Percentiles rank a stretch among this genome's conserved stretches.
Evolutionary conservation across 2,113 vertebrate genomes (phyloP).

Genomic region (Plecotus auritus): DNA sequence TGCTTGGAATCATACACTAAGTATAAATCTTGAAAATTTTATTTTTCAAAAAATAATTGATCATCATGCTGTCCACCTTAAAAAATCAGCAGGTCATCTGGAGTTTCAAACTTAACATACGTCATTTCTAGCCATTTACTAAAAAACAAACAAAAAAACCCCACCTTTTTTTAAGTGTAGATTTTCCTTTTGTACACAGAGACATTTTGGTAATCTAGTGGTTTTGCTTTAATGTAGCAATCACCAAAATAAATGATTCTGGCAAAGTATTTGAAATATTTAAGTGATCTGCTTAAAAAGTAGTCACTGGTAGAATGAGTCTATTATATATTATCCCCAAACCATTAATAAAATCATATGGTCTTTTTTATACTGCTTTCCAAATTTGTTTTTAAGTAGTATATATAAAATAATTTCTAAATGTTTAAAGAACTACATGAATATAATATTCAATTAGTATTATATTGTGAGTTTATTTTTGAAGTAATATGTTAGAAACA

Average conservation of each 20-base stretch:
- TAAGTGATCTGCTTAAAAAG: background rate
- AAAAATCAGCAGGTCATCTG: background rate
- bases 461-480: background rate
- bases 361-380: background rate
- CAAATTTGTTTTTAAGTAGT: background rate
- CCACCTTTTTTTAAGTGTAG: background rate
- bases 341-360: background rate
- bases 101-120: background rate
- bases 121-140: background rate
- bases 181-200: background rate
- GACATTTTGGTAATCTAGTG: background rate
- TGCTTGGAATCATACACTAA: background rate
- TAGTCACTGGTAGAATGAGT: background rate
- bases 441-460: background rate
- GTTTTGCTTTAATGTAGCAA: background rate
- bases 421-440: background rate
- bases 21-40: background rate
- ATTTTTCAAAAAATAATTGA: background rate
- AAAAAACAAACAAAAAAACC: background rate
- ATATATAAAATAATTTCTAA: slow-evolving; percentile 5
- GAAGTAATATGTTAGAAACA: background rate
- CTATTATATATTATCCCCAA: background rate
- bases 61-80: background rate
- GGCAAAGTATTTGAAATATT: background rate
- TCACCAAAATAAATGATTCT: background rate